A percentile compares a stretch with the other conserved stretches of the same genome.
phyloP scores from a whole-genome alignment of 2,797 vertebrate species.

The Oreonectes daqikongensis region DNA sequence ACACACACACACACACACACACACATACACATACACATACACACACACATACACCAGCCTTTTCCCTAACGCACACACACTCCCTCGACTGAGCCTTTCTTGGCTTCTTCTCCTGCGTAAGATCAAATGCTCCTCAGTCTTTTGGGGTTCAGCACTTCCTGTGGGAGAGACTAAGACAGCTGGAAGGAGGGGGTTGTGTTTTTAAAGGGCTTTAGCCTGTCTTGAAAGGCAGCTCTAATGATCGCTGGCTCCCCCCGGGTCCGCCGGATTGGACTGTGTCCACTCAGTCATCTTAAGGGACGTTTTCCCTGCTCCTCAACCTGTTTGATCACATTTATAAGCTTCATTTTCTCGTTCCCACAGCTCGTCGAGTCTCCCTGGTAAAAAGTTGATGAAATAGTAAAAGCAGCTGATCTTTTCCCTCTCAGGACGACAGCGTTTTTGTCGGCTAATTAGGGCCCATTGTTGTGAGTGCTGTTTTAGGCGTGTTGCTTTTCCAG shows the following conservation, averaged over 20 bases:
- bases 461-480: conserved; percentile 78
- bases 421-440: conserved; percentile 68
- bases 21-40: conserved; percentile 28
- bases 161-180: conserved; percentile 55
- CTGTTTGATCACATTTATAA: conserved; percentile 61
- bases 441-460: conserved; percentile 81
- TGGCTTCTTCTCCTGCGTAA: conserved; percentile 56
- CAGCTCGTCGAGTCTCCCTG: conserved; percentile 52
- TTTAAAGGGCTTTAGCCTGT: conserved; percentile 54
- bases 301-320: conserved; percentile 52
- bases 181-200: conserved; percentile 39
- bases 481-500: conserved; percentile 73
- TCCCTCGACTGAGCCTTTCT: conserved; percentile 50
- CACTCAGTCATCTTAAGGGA: conserved; percentile 55
- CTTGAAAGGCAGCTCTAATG: conserved; percentile 55
- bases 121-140: conserved; percentile 56
- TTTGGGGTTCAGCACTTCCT: conserved; percentile 52
- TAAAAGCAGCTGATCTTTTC: conserved; percentile 61
- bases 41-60: conserved; percentile 21
- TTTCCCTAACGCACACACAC: conserved; percentile 43
- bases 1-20: conserved; percentile 39
- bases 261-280: conserved; percentile 51
- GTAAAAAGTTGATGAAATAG: conserved; percentile 60
- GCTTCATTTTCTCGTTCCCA: conserved; percentile 52
- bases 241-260: conserved; percentile 48